A percentile compares a stretch with the other conserved stretches of the same genome.
phyloP scores from a whole-genome alignment of 2,888 invertebrate genomes.

The Sarcophaga variegata region DNA sequence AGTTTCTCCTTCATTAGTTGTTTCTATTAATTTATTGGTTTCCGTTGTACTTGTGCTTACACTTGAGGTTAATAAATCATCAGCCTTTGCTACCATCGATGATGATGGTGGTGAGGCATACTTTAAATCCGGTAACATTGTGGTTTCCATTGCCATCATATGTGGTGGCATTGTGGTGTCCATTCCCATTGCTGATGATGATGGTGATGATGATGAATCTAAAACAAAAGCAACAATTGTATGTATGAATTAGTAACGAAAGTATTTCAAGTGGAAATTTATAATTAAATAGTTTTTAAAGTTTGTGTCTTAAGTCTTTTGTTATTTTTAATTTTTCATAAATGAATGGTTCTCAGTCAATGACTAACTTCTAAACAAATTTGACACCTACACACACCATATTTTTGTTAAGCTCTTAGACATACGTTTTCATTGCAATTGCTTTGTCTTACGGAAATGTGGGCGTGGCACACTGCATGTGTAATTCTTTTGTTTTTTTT shows the following conservation, averaged over 20 bases:
- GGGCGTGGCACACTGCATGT: too few relatives aligned
- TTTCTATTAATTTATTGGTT: slow-evolving; percentile 65
- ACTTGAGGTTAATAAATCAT: slow-evolving; percentile 14
- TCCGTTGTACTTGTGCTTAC: slow-evolving; percentile 56
- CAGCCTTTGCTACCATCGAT: not conserved
- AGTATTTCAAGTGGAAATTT: not conserved
- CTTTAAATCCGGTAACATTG: slow-evolving; percentile 51
- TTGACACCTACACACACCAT: too few relatives aligned
- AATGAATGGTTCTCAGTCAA: too few relatives aligned
- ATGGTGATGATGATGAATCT: slow-evolving; percentile 41
- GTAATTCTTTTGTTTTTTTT: too few relatives aligned
- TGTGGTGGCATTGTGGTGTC: slow-evolving; percentile 68
- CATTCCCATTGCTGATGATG: not conserved
- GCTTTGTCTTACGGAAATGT: too few relatives aligned
- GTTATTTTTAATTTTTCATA: not conserved
- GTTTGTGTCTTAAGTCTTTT: slow-evolving; percentile 51
- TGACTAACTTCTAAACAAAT: too few relatives aligned
- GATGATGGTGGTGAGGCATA: slow-evolving; percentile 28
- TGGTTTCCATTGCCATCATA: slow-evolving; percentile 64
- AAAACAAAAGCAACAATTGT: slow-evolving; percentile 27
- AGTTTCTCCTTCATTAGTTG: slow-evolving; percentile 66
- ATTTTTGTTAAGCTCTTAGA: too few relatives aligned
- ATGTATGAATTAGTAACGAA: not conserved
- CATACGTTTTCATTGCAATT: too few relatives aligned
- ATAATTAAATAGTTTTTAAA: not conserved